phyloP scores from a whole-genome alignment of 1,140 invertebrate species.

The Rhizoglyphus robini region DNA sequence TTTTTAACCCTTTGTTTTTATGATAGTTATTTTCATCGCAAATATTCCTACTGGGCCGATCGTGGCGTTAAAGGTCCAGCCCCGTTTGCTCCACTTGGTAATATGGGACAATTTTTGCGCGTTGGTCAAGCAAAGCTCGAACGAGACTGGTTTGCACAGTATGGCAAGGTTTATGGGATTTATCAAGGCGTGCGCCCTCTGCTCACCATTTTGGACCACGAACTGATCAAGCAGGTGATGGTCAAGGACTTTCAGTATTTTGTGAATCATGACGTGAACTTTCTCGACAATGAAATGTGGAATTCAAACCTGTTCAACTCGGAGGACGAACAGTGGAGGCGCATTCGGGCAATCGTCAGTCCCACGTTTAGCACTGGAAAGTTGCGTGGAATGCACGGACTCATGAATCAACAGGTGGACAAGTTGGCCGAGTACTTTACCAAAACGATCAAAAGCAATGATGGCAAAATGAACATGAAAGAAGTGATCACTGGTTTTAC shows the following conservation, averaged over 20 bases:
- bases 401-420: neutral
- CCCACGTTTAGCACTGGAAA: conserved; percentile 44
- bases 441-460: neutral
- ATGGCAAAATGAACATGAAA: neutral
- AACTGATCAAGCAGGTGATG: no score
- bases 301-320: no score
- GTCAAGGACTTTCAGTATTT: neutral
- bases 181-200: neutral
- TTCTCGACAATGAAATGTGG: conserved; percentile 32
- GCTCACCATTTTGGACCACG: no score
- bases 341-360: no score
- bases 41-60: neutral
- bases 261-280: neutral
- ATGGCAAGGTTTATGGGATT: no score
- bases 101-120: neutral
- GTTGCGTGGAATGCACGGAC: conserved; percentile 39
- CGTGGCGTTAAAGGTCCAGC: neutral
- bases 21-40: neutral
- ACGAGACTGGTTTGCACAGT: neutral
- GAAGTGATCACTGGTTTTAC: conserved; percentile 7
- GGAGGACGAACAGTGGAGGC: no score
- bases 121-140: neutral
- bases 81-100: neutral
- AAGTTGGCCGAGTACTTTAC: no score
- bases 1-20: neutral